phyloP scores from a whole-genome alignment of 2,113 vertebrate species.

The Eulacestoma nigropectus region DNA sequence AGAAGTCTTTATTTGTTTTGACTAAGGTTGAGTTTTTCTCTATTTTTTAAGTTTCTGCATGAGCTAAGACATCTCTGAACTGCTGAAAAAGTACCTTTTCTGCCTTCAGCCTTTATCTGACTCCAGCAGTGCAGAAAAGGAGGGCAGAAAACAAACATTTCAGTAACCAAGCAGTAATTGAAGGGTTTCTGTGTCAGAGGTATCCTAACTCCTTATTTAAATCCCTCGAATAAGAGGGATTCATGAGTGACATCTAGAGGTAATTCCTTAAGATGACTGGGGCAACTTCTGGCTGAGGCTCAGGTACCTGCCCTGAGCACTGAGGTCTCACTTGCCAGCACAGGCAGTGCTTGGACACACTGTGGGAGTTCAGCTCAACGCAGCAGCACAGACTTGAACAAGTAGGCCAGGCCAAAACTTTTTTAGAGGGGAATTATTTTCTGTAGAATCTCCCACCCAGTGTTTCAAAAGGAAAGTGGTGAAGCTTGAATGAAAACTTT shows the following conservation, averaged over 20 bases:
- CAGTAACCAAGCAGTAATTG: not conserved
- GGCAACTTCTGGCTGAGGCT: not conserved
- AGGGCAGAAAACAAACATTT: not conserved
- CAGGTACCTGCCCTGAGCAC: not conserved
- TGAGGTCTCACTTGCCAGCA: not conserved
- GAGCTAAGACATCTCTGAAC: not conserved
- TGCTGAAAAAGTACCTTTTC: not conserved
- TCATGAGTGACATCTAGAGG: conserved; percentile 66
- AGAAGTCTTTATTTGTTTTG: not conserved
- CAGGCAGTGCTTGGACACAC: not conserved
- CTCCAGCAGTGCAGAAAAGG: not conserved
- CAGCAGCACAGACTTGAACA: not conserved
- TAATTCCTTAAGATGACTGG: conserved; percentile 12
- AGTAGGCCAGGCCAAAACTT: not conserved
- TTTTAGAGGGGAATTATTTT: not conserved
- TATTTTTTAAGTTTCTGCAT: not conserved
- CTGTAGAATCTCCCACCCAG: not conserved
- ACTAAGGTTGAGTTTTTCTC: not conserved
- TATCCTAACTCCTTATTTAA: not conserved
- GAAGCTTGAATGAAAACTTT: not conserved
- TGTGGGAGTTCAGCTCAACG: not conserved
- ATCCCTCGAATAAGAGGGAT: not conserved
- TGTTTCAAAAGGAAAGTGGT: not conserved
- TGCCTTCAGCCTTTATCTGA: not conserved
- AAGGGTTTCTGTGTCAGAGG: not conserved